Base-by-base conservation (phyloP, 2,797 vertebrate genomes). In the Aeoliscus strigatus region DNA sequence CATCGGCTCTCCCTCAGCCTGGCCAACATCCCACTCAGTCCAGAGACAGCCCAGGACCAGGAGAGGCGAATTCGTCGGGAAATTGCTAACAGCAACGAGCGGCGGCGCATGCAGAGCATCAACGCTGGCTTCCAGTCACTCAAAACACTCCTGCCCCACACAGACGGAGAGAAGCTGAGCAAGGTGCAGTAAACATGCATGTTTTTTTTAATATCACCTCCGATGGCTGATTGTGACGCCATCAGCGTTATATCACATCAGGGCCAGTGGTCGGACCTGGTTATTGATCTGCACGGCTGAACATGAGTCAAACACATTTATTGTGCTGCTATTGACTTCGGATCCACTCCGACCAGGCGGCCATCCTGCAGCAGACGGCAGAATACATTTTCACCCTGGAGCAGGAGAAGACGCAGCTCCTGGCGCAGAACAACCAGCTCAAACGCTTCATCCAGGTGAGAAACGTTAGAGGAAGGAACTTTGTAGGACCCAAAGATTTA, bases 41-140 rank as follows among this genome's bases (percentile, higher is more conserved):
- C 94, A 0, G 96, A 99, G 88, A 97, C 94, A 0, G 94, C 94
- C 55, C 89, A 96, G 66, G 96, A 99, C 84, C 95, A 98, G 83
- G 96, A 99, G 77, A 88, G 96, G 42, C 87, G 96, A 35, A 97
- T 98, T 79, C 93, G 96, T 29, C 83, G 96, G 2, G 96, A 99
- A 76, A 99, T 99, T 0, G 96, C 96, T 60, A 99, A 99, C 77
- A 99, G 96, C 88, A 99, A 98, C 39, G 96, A 98, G 56, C 88
- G 96, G 0, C 88, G 94, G 42, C 93, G 96, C 41, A 98, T 99
- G 96, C 96, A 99, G 86, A 99, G 96, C 86, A 99, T 99, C 85
- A 99, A 99, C 3, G 92, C 96, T 0, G 96, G 96, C 46, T 99
- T 99, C 77, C 96, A 98, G 85, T 99, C 96, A 14, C 91, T 99